Evolutionary conservation across 92 coral and sea anemone genomes (phyloP), one percentile per base, ranked within the genome.

Genomic region (Muricea muricata): DNA sequence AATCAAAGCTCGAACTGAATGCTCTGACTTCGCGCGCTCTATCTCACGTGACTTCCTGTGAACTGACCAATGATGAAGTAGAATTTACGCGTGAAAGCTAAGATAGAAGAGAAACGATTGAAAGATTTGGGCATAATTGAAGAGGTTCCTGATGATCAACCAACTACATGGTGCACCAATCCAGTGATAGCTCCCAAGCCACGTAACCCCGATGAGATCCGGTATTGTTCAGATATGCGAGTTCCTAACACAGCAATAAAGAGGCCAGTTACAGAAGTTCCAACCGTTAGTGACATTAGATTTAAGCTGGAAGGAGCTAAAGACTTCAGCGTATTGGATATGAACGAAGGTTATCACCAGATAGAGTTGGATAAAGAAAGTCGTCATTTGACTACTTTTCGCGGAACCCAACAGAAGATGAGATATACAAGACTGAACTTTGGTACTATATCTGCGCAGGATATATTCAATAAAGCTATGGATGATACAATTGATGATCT

Each of bases 161-260:
- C 81, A 0, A 86, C 86, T 39, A 80, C 78, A 17, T 87, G 90
- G 90, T 87, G 78, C 50, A 73, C 87, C 10, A 80, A 87, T 48
- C 90, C 79, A 24, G 87, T 87, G 42, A 47, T 87, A 31, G 87
- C 84, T 7, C 87, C 84, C 0, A 81, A 87, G 25, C 84, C 83
- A 32, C 87, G 66, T 30, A 80, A 73, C 50, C 78, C 83, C 1
- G 86, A 87, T 20, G 71, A 80, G 14, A 79, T 69, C 14, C 25
- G 81, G 1, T 78, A 78, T 69, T 79, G 89, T 29, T 69, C 89
- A 6, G 85, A 79, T 37, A 79, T 67, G 73, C 61, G 85, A 78
- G 85, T 69, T 26, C 85, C 81, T 7, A 79, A 79, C 42, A 86
- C 75, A 9, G 89, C 89, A 29, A 85, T 85, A 31, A 70, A 29